Evolutionary conservation across 1,140 invertebrate species (phyloP).

Genomic region (Heliconius nattereri): DNA sequence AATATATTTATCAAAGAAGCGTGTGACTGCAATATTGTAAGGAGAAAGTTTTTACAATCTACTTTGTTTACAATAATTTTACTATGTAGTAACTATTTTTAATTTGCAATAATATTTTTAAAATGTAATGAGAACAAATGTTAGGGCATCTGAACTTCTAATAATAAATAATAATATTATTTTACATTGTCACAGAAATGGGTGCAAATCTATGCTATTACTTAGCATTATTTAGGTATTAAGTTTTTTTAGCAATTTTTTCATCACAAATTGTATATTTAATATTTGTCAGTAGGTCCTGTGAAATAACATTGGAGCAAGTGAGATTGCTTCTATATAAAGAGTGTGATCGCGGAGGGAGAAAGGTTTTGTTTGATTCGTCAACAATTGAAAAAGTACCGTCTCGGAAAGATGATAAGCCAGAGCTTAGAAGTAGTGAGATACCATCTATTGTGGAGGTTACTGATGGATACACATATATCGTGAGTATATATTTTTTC

Average conservation of each 20-base stretch:
- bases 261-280: conserved; percentile 11
- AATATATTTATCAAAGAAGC: conserved; percentile 4
- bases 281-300: conserved; percentile 52
- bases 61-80: conserved; percentile 22
- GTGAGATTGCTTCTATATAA: conserved; percentile 90
- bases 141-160: neutral
- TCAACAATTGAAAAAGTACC: conserved; percentile 84
- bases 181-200: neutral
- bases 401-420: conserved; percentile 65
- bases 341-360: conserved; percentile 90
- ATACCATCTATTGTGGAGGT: conserved; percentile 78
- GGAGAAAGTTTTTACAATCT: conserved; percentile 36
- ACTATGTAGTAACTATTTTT: neutral
- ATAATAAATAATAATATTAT: neutral
- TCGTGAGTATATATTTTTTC: conserved; percentile 67
- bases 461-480: conserved; percentile 80
- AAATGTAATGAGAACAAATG: neutral
- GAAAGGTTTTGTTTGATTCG: conserved; percentile 93
- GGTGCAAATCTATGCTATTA: neutral
- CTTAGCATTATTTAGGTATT: neutral
- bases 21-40: conserved; percentile 28
- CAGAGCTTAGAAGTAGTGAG: conserved; percentile 49
- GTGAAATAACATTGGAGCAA: conserved; percentile 81
- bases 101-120: neutral
- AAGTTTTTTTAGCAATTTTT: neutral